Base-by-base conservation (phyloP, 2,113 vertebrate genomes). In the Eublepharis macularius region DNA sequence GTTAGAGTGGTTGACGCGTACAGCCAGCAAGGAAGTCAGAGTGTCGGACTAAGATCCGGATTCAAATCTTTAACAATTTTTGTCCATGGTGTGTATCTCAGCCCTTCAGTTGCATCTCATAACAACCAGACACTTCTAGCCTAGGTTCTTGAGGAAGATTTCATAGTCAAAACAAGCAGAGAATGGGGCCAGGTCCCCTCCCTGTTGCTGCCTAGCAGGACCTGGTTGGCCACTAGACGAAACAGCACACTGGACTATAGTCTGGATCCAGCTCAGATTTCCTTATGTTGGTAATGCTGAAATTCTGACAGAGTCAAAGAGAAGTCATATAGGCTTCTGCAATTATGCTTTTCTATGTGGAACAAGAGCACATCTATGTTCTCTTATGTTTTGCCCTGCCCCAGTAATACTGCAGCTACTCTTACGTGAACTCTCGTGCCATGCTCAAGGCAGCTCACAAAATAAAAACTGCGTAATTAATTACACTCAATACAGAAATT, bases 281-380 rank as follows among this genome's bases (percentile, higher is more conserved):
- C 34, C 65, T 68, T 68, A 34, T 4, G 57, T 60, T 60, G 57
- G 21, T 60, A 24, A 60, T 6, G 24, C 57, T 60, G 57, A 1
- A 60, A 60, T 60, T 6, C 57, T 21, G 21, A 2, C 6, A 5
- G 16, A 24, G 57, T 60, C 57, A 24, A 70, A 21, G n/a, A 32
- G 70, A 76, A 91, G 45, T 29, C 51, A 10, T 13, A 5, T 1
- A 12, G 79, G 77, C n/a, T 41, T 78, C 81, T 78, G 49, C 32
- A 32, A 34, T 24, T 32, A 0, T 1, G 12, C 8, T 24, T 69
- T 32, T 57, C 68, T 43, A 4, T 9, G 9, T 21, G 11, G 41
- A 39, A 2, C 68, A 49, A 43, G 0, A 66, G 2, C 11, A 5
- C 36, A 82, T 47, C 43, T 76, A 29, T 13, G 1, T 65, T 72